Percentiles rank a stretch among this genome's conserved stretches.
These are phyloP conservation scores for Falco punctatus DNA, from an alignment of 2,113 vertebrate species.

Conservation along the genomic window DNA sequence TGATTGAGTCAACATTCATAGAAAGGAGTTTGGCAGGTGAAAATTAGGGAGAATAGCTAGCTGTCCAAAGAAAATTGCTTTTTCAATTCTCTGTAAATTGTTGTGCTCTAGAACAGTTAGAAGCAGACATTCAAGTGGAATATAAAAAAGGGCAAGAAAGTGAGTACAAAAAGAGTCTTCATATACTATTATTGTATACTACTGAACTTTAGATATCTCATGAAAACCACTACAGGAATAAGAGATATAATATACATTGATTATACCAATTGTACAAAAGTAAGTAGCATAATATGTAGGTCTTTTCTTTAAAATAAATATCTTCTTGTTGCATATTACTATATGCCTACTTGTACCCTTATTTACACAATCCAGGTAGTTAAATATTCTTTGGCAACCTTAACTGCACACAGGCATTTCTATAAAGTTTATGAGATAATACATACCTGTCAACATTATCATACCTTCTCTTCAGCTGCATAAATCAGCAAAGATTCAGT, in stretches of 20 bases:
- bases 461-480: not conserved
- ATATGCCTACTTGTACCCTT: not conserved
- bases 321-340: not conserved
- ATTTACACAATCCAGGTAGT: not conserved
- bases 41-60: conserved; percentile 69
- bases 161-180: not conserved
- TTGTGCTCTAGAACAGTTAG: conserved; percentile 55
- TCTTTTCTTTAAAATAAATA: not conserved
- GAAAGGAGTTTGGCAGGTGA: conserved; percentile 60
- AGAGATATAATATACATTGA: not conserved
- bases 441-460: not conserved
- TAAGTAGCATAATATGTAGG: not conserved
- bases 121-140: conserved; percentile 19
- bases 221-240: not conserved
- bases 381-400: not conserved
- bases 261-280: not conserved
- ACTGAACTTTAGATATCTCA: not conserved
- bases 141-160: not conserved
- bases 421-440: not conserved
- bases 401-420: not conserved
- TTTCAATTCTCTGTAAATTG: conserved; percentile 67
- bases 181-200: not conserved
- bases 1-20: conserved; percentile 56
- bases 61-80: conserved; percentile 63
- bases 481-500: not conserved